A percentile compares a stretch with the other conserved stretches of the same genome.
Conservation (phyloP, 2,797 vertebrate genomes). For the Loris lydekkerianus region DNA sequence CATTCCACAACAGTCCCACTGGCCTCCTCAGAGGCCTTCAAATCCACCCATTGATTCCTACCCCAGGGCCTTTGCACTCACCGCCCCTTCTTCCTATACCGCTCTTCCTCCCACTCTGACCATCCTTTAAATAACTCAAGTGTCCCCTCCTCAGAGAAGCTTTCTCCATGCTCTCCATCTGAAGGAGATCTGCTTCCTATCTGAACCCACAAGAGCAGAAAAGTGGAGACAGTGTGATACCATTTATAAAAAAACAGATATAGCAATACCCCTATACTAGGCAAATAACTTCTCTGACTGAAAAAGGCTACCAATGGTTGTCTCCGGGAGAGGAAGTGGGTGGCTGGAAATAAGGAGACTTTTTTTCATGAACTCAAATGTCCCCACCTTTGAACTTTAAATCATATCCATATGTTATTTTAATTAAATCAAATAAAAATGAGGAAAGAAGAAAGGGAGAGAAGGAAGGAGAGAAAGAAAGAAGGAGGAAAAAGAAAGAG, state of each 20-base stretch:
- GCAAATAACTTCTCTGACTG: background rate
- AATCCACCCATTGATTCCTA: background rate
- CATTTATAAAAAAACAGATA: background rate
- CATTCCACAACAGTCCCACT: background rate
- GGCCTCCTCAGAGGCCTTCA: background rate
- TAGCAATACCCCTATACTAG: background rate
- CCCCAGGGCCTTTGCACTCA: slow-evolving; percentile 24
- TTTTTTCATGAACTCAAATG: background rate
- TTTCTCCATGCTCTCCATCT: background rate
- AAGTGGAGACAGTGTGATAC: background rate
- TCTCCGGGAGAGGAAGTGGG: background rate
- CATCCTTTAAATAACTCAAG: background rate
- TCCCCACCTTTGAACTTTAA: slow-evolving; percentile 46
- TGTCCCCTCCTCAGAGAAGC: background rate
- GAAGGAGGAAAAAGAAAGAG: background rate
- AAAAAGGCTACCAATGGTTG: background rate
- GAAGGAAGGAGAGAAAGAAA: rapidly evolving
- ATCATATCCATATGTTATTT: background rate
- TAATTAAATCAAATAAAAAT: slow-evolving; percentile 57
- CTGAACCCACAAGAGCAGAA: background rate
- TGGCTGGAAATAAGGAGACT: background rate
- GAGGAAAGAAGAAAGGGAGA: background rate
- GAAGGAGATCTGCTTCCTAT: background rate
- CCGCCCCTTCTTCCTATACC: background rate
- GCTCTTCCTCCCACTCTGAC: background rate